Evolutionary conservation across 1,140 invertebrate species (phyloP).

Genomic region (Oryzaephilus surinamensis): DNA sequence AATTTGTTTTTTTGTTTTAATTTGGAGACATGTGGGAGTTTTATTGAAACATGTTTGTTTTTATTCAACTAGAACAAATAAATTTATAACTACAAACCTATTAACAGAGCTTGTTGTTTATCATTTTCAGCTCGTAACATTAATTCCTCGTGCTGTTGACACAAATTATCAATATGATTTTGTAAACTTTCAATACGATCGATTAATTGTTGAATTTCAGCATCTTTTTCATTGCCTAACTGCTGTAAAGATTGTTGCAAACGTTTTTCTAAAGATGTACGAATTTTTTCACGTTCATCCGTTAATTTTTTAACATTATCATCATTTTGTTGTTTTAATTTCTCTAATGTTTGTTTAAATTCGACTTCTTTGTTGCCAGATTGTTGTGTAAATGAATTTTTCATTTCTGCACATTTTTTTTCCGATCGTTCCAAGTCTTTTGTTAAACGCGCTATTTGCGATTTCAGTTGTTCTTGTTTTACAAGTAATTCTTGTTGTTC

Average conservation of each 20-base stretch:
- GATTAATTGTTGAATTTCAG: constrained; percentile 58
- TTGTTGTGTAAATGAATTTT: constrained; percentile 56
- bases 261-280: constrained; percentile 58
- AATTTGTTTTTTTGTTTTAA: no score
- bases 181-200: constrained; percentile 63
- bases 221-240: constrained; percentile 61
- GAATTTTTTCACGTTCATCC: constrained; percentile 69
- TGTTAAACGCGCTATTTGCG: constrained; percentile 50
- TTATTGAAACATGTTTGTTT: no score
- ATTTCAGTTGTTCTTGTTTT: constrained; percentile 65
- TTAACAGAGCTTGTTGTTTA: constrained; percentile 75
- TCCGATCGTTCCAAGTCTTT: constrained; percentile 68
- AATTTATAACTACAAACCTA: no score
- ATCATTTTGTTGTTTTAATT: constrained; percentile 60
- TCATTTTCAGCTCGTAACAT: constrained; percentile 76
- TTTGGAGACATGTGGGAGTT: no score
- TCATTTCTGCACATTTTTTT: constrained; percentile 60
- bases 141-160: constrained; percentile 74
- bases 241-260: constrained; percentile 60
- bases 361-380: constrained; percentile 63
- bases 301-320: constrained; percentile 61
- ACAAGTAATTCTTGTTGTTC: constrained; percentile 65
- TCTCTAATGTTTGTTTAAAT: constrained; percentile 60
- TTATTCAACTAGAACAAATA: no score
- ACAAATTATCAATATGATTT: constrained; percentile 61